Evolutionary conservation across 2,113 vertebrate genomes (phyloP), one percentile per base, ranked within the genome.

Genomic region (Scomber scombrus): DNA sequence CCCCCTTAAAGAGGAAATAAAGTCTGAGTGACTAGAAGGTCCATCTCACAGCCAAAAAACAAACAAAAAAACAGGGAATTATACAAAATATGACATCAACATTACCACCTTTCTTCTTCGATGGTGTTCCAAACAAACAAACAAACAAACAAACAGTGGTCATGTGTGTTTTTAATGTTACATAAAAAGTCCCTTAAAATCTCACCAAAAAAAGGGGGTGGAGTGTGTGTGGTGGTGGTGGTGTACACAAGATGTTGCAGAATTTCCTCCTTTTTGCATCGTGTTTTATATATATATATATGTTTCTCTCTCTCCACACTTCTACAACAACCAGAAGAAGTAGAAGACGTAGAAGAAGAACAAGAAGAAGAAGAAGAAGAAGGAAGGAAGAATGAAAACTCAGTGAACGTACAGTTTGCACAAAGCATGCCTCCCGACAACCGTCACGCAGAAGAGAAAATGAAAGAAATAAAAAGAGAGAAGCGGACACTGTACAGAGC

Each of bases 401-500:
- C 12, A 10, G 71, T 60, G 50, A 57, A 78, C 66, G 26, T 40
- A 40, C 34, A 40, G 34, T 86, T 45, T 56, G 71, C 80, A 87
- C 70, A 46, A 88, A 40, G 86, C 80, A 91, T 90, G 90, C 85
- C 85, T 75, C 78, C 78, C 47, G 61, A 90, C 76, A n/a, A 74
- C 46, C 11, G 85, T 87, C 85, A 86, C 77, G 56, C 43, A 71
- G 72, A 73, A 49, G 57, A 75, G 21, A 79, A 62, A 73, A 69
- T 8, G 7, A 40, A 34, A 34, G 4, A 34, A 34, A 34, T 34
- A 34, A 34, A 34, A 72, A 56, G 87, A 71, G 77, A 85, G 84
- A 91, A 90, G 78, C 78, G 60, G 80, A 91, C 82, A 50, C 82
- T 83, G 89, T 90, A 92, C 81, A 90, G 69, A 94, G 87, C 85